Conservation (phyloP, 2,797 vertebrate genomes). For the Notolepis coatsorum region DNA sequence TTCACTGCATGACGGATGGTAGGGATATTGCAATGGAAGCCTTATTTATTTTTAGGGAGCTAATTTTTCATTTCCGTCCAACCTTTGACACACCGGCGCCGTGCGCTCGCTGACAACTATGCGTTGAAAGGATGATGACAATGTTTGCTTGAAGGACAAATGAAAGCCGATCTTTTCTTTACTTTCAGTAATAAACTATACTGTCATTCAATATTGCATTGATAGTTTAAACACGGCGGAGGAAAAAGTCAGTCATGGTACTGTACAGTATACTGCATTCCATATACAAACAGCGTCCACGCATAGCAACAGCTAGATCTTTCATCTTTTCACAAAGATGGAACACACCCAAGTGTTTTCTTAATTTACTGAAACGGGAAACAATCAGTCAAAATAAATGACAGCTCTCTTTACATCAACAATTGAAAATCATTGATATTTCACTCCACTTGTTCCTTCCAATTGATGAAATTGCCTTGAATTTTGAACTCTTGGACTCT, state of each 20-base stretch:
- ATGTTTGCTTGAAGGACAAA: neutral
- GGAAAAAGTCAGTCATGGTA: conserved; percentile 7
- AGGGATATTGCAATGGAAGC: conserved; percentile 18
- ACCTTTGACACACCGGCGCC: conserved; percentile 23
- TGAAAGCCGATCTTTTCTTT: too few species aligned
- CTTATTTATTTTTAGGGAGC: conserved; percentile 39
- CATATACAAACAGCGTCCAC: neutral
- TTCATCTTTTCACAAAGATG: too few species aligned
- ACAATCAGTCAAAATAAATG: too few species aligned
- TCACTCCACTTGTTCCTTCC: neutral
- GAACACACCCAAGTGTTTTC: too few species aligned
- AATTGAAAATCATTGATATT: too few species aligned
- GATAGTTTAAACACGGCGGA: conserved; percentile 12
- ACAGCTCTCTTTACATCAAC: too few species aligned
- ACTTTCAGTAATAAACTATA: conserved; percentile 10
- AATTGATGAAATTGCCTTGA: too few species aligned
- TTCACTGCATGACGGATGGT: conserved; percentile 35
- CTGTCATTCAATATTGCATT: conserved; percentile 14
- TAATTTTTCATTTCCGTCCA: conserved; percentile 34
- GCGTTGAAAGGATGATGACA: neutral
- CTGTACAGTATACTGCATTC: conserved; percentile 8
- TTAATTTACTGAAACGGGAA: too few species aligned
- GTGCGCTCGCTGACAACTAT: conserved; percentile 29
- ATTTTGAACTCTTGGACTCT: too few species aligned
- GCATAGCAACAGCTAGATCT: neutral